These are phyloP conservation scores for Drosophila flavopinicola DNA, from an alignment of 2,888 invertebrate species.

Conservation along the genomic window DNA sequence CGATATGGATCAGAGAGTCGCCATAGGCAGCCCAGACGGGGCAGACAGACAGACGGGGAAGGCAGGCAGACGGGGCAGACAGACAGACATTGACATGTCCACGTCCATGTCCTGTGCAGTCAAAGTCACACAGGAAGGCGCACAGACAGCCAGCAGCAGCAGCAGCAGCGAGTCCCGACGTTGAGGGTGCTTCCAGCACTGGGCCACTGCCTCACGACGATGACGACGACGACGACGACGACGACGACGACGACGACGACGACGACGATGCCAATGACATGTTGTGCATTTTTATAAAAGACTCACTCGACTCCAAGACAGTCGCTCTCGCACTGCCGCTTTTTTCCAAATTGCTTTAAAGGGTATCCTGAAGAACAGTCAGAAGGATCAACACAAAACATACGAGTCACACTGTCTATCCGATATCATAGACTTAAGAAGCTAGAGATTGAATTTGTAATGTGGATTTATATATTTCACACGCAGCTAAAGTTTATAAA, in stretches of 20 bases:
- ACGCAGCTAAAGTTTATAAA: too few relatives aligned
- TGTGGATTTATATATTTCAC: too few relatives aligned
- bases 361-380: not conserved
- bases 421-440: too few relatives aligned
- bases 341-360: not conserved
- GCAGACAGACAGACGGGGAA: conserved; percentile 19
- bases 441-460: too few relatives aligned
- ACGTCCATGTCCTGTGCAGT: conserved; percentile 78
- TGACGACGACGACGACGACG: too few relatives aligned
- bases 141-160: conserved; percentile 28
- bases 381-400: not conserved
- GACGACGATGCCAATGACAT: conserved; percentile 71
- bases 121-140: conserved; percentile 68
- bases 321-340: not conserved
- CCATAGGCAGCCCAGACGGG: conserved; percentile 41
- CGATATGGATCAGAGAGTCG: conserved; percentile 74
- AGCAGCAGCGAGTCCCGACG: conserved; percentile 6
- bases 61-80: conserved; percentile 18
- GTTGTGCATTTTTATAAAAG: conserved; percentile 80
- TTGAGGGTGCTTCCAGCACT: conserved; percentile 65
- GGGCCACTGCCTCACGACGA: conserved; percentile 49
- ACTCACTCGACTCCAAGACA: conserved; percentile 62
- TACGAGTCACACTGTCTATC: too few relatives aligned
- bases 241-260: conserved; percentile 34
- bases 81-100: conserved; percentile 77